Evolutionary conservation across 2,888 invertebrate species (phyloP), one percentile per base, ranked within the genome.

Genomic region (Malthinus flaveolus): DNA sequence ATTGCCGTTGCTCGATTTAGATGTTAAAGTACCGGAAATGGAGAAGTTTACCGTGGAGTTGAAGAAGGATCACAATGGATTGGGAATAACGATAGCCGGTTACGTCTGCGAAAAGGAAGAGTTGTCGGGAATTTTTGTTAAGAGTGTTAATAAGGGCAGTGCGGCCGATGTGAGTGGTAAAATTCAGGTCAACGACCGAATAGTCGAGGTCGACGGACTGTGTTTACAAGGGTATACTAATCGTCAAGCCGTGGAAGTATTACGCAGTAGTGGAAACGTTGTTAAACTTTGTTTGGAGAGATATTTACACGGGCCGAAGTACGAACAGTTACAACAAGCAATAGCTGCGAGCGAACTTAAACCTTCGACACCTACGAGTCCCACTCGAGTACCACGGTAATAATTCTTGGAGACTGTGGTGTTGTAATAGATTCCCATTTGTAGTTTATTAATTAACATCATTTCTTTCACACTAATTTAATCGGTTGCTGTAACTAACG

Each of bases 81-180:
- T 95, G 46, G 97, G 97, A 35, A 96, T 97, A 63, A 97, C 97
- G 31, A 97, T 97, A 70, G 97, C 97, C 54, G 89, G 95, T 56
- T 97, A 97, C 76, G 96, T 97, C 9, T 97, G 97, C 76, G 96
- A 96, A 78, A 96, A 96, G 81, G 98, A 98, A 80, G 98, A 99
- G 76, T 82, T 99, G 46, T 97, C 97, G 0, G 99, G 99, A 32
- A 97, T 99, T 69, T 99, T 99, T 81, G 97, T 99, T 55, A 98
- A 98, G 80, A 97, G 97, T 57, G 94, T 99, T 67, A 95, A 95
- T 61, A 89, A 93, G 62, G 95, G 96, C 47, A 97, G 97, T 76
- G 96, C 97, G 9, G 98, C 98, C 5, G 95, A 95, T 71, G 74
- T 92, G 52, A 95, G 96, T 77, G 95, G 95, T 7, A 87, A 89